Percentiles rank a stretch among this genome's conserved stretches.
Conservation (phyloP, 2,113 vertebrate species). For the Rallus limicola region DNA sequence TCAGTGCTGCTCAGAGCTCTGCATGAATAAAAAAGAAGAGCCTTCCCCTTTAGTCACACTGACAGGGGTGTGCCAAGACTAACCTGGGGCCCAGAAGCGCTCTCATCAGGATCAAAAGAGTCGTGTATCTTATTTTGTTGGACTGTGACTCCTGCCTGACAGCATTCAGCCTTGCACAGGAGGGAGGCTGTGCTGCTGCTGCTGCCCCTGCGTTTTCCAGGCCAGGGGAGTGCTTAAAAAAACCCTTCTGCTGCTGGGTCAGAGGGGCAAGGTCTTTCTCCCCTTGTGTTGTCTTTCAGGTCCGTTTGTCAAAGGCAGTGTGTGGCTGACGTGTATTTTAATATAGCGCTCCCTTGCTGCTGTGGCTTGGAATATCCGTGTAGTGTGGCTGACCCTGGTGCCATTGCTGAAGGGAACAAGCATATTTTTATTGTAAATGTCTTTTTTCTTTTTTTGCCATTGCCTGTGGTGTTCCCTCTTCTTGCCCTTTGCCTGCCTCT, state of each 20-base stretch:
- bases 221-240: background rate
- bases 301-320: background rate
- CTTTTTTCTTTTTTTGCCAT: background rate
- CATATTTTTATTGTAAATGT: background rate
- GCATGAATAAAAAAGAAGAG: background rate
- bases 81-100: rapidly evolving
- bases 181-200: background rate
- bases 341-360: background rate
- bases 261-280: background rate
- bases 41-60: background rate
- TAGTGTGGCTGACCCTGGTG: background rate
- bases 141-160: background rate
- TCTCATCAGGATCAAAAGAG: background rate
- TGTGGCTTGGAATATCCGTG: background rate
- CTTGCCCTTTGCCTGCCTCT: background rate
- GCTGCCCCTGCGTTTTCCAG: background rate
- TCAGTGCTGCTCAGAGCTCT: background rate
- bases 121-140: background rate
- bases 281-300: background rate
- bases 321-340: background rate
- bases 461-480: background rate
- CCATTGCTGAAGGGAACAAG: background rate
- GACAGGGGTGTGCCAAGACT: background rate
- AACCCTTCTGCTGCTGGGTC: background rate
- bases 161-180: background rate